Conservation (phyloP, 2,113 vertebrate species). For the Geococcyx californianus region DNA sequence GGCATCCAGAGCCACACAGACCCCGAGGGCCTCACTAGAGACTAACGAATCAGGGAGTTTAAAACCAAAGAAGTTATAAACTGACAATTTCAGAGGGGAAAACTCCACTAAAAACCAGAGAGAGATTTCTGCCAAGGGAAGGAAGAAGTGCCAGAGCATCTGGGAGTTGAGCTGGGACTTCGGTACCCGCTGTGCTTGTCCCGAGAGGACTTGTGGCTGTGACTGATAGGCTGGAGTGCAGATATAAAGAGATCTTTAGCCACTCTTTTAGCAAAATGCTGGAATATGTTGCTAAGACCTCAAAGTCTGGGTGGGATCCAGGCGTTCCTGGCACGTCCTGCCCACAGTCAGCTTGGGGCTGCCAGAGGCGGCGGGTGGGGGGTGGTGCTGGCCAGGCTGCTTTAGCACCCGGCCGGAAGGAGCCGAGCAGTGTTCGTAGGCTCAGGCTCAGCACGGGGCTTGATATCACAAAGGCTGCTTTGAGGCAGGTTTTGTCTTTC, state of each 20-base stretch:
- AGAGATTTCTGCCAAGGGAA: background rate
- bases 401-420: background rate
- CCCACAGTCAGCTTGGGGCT: background rate
- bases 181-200: background rate
- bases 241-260: background rate
- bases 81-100: rapidly evolving
- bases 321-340: rapidly evolving
- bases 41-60: background rate
- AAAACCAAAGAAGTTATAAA: background rate
- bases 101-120: rapidly evolving
- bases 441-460: background rate
- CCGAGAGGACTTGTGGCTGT: background rate
- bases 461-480: background rate
- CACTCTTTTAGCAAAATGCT: background rate
- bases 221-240: background rate
- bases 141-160: background rate
- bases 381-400: background rate
- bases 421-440: background rate
- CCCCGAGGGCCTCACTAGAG: background rate
- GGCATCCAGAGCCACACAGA: background rate
- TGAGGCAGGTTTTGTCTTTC: background rate
- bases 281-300: background rate
- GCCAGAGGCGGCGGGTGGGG: rapidly evolving
- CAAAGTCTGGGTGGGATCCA: background rate
- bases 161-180: background rate